Evolutionary conservation across 2,797 vertebrate species (phyloP).

Genomic region (Gobionotothen gibberifrons): DNA sequence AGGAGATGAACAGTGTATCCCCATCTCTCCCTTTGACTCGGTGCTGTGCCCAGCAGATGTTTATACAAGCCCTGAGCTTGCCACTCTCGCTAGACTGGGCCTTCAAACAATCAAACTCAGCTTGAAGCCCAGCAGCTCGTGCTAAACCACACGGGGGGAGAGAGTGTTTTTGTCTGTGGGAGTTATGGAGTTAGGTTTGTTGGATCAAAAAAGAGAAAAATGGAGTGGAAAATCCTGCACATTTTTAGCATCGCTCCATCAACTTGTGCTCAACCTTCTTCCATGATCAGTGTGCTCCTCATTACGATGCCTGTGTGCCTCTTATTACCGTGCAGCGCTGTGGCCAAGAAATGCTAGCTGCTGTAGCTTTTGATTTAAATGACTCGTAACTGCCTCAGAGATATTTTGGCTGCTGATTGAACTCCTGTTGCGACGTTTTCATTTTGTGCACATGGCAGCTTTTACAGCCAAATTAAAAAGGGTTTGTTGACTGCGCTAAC

Average conservation of each 20-base stretch:
- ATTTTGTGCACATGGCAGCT: constrained; percentile 43
- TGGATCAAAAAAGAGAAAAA: constrained; percentile 1
- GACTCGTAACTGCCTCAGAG: constrained; percentile 48
- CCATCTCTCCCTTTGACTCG: constrained; percentile 28
- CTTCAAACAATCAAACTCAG: constrained; percentile 64
- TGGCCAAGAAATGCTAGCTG: constrained; percentile 40
- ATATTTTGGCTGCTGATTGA: constrained; percentile 57
- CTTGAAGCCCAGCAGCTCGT: constrained; percentile 66
- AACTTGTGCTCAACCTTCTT: constrained; percentile 25
- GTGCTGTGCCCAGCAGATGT: constrained; percentile 67
- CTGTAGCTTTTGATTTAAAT: constrained; percentile 55
- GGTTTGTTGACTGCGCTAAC: constrained; percentile 45
- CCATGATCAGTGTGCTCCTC: constrained; percentile 24
- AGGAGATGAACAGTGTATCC: constrained; percentile 33
- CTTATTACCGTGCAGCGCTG: not conserved
- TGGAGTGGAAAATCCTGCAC: not conserved
- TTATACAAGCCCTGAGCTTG: constrained; percentile 67
- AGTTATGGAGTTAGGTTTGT: constrained; percentile 10
- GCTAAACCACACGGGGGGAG: constrained; percentile 43
- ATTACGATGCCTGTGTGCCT: constrained; percentile 23
- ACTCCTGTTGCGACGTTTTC: constrained; percentile 43
- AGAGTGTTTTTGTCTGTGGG: constrained; percentile 30
- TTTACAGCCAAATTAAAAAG: constrained; percentile 37
- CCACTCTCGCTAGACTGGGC: constrained; percentile 62
- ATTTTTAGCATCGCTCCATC: constrained; percentile 9